Evolutionary conservation across 2,888 invertebrate genomes (phyloP), one percentile per base, ranked within the genome.

Genomic region (Creontiades dilutus): DNA sequence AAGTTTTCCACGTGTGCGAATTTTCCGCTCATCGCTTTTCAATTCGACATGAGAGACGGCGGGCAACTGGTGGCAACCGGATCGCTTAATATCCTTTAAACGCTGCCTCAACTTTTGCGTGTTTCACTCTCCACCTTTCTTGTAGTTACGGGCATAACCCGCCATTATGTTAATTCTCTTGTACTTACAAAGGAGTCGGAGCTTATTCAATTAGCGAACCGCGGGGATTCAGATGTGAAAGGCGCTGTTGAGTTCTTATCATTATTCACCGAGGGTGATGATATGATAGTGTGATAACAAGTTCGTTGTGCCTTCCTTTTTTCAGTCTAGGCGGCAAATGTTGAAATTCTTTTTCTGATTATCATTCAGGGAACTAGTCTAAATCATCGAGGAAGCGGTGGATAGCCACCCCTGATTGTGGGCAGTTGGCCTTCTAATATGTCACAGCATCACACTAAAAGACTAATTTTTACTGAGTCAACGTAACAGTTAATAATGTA

Each of bases 21-120:
- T 68, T 68, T 68, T 68, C 68, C 68, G 68, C 68, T 23, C 68
- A 68, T 68, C 23, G 23, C 68, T 23, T 19, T 68, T 68, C 68
- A 68, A 68, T 68, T 68, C 27, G 68, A 23, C 27, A 19, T 23
- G 68, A 23, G 68, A 68, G 23, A 68, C 19, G 68, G 27, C 19
- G 52, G 2, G 57, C 57, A 16, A 57, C 57, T 57, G 9, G 23
- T 27, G 68, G 68, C 68, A 68, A 68, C 68, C 13, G 68, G 68
- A 68, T 68, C 68, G 68, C 68, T 68, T 57, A 57, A 57, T 57
- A 57, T 57, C 14, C 57, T 57, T 57, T 57, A 57, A 57, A 57
- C 57, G 57, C 68, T 23, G 68, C 23, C 9, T 13, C 27, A 68
- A 68, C 68, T 68, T 68, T 68, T 68, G 68, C 68, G 68, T 27